A percentile compares a stretch with the other conserved stretches of the same genome.
These are phyloP conservation scores for Pentamera pediparva DNA, from an alignment of 53 echinoderm and acorn worm genomes.

Conservation along the genomic window DNA sequence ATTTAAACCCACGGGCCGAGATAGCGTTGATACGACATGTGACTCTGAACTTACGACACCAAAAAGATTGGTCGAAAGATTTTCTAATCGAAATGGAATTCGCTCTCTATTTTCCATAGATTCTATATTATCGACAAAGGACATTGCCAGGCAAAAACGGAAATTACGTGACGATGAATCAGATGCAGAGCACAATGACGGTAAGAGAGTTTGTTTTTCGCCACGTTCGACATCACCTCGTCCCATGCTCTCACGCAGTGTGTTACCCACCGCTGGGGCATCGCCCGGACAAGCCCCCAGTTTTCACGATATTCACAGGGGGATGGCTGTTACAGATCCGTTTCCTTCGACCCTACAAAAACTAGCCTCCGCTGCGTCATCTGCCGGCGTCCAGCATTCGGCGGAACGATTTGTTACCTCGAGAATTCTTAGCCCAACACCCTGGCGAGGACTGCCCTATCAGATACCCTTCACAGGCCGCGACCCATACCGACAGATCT, in stretches of 20 bases:
- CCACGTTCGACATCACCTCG: neutral
- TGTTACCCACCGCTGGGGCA: too few relatives aligned
- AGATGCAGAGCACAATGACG: neutral
- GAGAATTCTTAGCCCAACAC: neutral
- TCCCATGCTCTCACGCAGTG: too few relatives aligned
- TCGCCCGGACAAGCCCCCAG: neutral
- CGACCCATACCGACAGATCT: neutral
- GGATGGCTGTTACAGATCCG: too few relatives aligned
- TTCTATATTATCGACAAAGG: slow-evolving; percentile 7
- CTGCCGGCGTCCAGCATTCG: slow-evolving; percentile 27
- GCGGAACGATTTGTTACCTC: neutral
- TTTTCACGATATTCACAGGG: too few relatives aligned
- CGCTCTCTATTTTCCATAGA: slow-evolving; percentile 7
- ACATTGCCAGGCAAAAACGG: neutral
- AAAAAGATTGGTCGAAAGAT: neutral
- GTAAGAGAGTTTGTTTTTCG: neutral
- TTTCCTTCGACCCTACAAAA: slow-evolving; percentile 39
- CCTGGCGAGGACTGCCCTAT: slow-evolving; percentile 18
- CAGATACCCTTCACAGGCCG: slow-evolving; percentile 4
- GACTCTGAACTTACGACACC: neutral
- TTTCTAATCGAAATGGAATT: neutral
- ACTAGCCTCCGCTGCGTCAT: slow-evolving; percentile 52
- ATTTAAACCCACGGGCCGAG: too few relatives aligned
- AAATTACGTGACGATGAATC: neutral
- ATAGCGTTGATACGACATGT: neutral